Evolutionary conservation across 2,113 vertebrate genomes (phyloP), one percentile per base, ranked within the genome.

Genomic region (Nipponia nippon): DNA sequence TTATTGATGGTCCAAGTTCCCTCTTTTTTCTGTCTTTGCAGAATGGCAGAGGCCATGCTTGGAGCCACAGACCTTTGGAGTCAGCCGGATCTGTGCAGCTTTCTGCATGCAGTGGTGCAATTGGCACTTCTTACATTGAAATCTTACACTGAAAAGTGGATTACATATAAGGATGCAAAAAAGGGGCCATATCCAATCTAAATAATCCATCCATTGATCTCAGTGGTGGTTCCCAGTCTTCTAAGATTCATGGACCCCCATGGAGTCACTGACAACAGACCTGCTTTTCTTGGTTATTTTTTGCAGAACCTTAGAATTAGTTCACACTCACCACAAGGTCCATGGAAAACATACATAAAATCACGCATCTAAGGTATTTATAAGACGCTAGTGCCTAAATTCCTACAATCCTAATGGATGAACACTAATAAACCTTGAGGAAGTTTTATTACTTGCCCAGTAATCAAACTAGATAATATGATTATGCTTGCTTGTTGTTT

Each of bases 181-280:
- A 87, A 55, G 34, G 65, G 36, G 22, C 34, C 47, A 23, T 34
- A 77, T 73, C 91, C 89, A 85, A 90, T 16, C 56, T 79, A 95
- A 96, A 95, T 79, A 89, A 94, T 83, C 61, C 63, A 83, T 30
- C 50, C 83, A 84, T 30, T 91, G 42, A 85, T 73, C 87, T 91
- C 58, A 36, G 53, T 53, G 40, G 84, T 80, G 36, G 66, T 83
- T 95, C 88, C 53, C 85, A 96, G 71, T 13, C 63, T 80, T 91
- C 83, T 38, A 76, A 66, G 82, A 53, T 77, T 91, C 87, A 80
- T 23, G 75, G 85, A 95, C 62, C 66, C 82, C 78, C 30, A 49
- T 1, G 46, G 84, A 90, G 85, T 32, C 75, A 72, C 87, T 86
- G 75, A 90, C 82, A 94, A 96, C 2, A 72, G 75, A 73, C 13